Conservation (phyloP, 2,113 vertebrate species). For the Holacanthus passer region DNA sequence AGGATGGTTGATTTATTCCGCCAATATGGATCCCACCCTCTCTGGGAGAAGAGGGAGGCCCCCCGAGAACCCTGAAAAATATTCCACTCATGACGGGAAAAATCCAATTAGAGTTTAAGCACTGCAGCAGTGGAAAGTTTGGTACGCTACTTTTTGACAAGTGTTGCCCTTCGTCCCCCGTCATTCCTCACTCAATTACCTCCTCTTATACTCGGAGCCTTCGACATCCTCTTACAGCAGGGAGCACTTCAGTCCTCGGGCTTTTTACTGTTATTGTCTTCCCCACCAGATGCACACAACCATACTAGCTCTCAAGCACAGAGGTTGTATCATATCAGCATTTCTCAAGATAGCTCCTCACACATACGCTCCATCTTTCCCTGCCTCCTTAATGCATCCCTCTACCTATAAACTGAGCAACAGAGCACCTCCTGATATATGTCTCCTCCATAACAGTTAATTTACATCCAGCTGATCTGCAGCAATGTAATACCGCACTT, state of each 20-base stretch:
- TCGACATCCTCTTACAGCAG: constrained; percentile 30
- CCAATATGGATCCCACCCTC: background rate
- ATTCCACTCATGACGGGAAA: constrained; percentile 3
- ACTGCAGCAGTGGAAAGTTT: constrained; percentile 15
- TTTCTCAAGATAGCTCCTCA: constrained; percentile 2
- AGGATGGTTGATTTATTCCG: constrained; percentile 15
- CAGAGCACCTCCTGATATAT: background rate
- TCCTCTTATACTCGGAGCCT: constrained; percentile 18
- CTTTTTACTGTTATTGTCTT: constrained; percentile 42
- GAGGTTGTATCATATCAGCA: constrained; percentile 22
- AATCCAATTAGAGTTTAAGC: constrained; percentile 22
- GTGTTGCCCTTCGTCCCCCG: constrained; percentile 16
- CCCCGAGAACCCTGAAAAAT: constrained; percentile 9
- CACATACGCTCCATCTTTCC: background rate
- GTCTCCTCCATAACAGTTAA: background rate
- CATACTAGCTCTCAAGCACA: background rate
- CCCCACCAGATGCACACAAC: constrained; percentile 21
- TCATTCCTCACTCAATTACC: constrained; percentile 28
- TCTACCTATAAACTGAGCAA: constrained; percentile 2
- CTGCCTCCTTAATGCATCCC: background rate
- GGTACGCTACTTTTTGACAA: constrained; percentile 29
- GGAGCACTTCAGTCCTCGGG: constrained; percentile 32
- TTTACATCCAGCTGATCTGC: constrained; percentile 57
- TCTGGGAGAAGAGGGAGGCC: background rate
- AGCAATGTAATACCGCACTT: constrained; percentile 10